A percentile compares a stretch with the other conserved stretches of the same genome.
Conservation (phyloP, 2,797 vertebrate species). For the Brotula barbata region DNA sequence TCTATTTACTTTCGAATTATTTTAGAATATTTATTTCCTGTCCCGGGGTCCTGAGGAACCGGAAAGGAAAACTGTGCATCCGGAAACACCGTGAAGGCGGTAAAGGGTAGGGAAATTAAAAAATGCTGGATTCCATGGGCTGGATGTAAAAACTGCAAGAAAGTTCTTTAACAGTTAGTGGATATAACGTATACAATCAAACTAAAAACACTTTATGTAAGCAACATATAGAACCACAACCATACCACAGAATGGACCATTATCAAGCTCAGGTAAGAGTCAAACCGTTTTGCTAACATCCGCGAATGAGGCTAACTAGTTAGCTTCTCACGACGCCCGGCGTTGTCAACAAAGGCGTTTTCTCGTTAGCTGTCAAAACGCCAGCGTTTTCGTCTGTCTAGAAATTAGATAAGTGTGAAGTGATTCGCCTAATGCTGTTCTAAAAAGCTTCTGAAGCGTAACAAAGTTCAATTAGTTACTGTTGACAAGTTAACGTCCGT, state of each 20-base stretch:
- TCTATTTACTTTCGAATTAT: no score
- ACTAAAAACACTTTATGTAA: fast-evolving
- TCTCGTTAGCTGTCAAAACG: background rate
- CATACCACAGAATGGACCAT: conserved; percentile 66
- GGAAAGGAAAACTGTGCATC: conserved; percentile 11
- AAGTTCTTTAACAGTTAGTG: no score
- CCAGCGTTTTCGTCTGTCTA: no score
- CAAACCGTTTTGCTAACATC: background rate
- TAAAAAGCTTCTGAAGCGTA: no score
- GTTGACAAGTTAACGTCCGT: no score
- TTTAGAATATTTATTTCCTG: background rate
- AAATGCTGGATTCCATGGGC: conserved; percentile 40
- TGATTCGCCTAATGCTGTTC: no score
- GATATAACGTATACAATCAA: no score
- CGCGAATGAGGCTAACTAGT: conserved; percentile 22
- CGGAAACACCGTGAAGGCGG: conserved; percentile 61
- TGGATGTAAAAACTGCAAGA: background rate
- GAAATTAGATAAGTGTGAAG: no score
- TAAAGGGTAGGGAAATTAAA: conserved; percentile 79
- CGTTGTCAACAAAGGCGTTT: background rate
- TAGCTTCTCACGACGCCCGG: conserved; percentile 43
- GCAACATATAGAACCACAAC: background rate
- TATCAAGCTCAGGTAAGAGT: conserved; percentile 69
- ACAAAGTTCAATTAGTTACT: no score
- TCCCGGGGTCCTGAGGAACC: background rate